phyloP scores from a whole-genome alignment of 2,888 invertebrate genomes.

The Galerucella nymphaeae region DNA sequence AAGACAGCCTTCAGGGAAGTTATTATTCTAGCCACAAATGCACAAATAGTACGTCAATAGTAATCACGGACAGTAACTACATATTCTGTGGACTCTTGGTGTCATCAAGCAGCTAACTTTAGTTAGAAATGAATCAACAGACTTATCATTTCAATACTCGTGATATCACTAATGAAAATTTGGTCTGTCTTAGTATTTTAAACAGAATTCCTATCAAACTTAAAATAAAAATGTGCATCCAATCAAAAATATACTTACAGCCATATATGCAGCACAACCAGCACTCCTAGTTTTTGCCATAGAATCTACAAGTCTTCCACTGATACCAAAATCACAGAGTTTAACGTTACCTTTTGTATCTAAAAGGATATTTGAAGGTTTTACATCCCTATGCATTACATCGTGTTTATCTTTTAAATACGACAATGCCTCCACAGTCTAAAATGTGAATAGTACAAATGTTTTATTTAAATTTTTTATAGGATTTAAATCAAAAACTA shows the following conservation, averaged over 20 bases:
- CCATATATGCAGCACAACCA: conserved; percentile 99
- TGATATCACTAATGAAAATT: too few relatives aligned
- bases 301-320: conserved; percentile 96
- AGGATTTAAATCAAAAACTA: too few relatives aligned
- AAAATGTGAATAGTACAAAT: conserved; percentile 50
- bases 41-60: too few relatives aligned
- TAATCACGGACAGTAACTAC: too few relatives aligned
- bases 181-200: neutral
- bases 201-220: too few relatives aligned
- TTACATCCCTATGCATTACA: conserved; percentile 97
- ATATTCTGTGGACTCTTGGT: too few relatives aligned
- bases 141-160: too few relatives aligned
- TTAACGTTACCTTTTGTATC: conserved; percentile 96
- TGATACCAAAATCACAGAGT: conserved; percentile 99
- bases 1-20: too few relatives aligned
- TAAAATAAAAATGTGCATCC: too few relatives aligned
- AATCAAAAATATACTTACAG: conserved; percentile 72
- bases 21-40: too few relatives aligned
- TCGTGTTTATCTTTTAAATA: conserved; percentile 98
- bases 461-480: neutral
- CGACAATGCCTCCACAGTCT: conserved; percentile 96
- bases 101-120: too few relatives aligned
- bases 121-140: too few relatives aligned
- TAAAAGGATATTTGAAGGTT: conserved; percentile 97
- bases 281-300: conserved; percentile 97